A percentile compares a stretch with the other conserved stretches of the same genome.
Conservation (phyloP, 2,888 invertebrate genomes). For the Cremastinae sp. region DNA sequence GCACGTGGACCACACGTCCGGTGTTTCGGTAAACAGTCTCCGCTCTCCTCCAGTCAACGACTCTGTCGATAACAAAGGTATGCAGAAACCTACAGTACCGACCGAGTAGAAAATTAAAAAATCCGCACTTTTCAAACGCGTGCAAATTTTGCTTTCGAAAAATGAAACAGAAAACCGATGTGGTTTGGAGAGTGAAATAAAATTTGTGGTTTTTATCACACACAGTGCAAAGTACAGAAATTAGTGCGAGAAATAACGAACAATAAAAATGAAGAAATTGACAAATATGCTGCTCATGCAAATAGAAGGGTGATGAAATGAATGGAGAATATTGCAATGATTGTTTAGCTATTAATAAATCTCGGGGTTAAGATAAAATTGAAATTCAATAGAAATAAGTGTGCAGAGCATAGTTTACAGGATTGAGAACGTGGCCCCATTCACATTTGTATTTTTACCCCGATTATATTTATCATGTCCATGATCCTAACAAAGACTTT, state of each 20-base stretch:
- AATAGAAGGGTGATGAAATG: constrained; percentile 55
- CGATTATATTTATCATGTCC: constrained; percentile 31
- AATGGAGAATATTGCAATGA: constrained; percentile 46
- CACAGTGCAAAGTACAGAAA: no score
- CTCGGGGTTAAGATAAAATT: constrained; percentile 52
- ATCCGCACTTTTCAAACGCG: neutral
- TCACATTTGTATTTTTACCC: constrained; percentile 24
- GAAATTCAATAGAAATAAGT: constrained; percentile 3
- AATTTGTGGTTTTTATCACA: no score
- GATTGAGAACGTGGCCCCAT: constrained; percentile 47
- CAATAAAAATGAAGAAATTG: constrained; percentile 23
- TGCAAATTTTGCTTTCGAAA: neutral
- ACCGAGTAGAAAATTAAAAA: neutral
- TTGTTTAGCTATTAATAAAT: constrained; percentile 56
- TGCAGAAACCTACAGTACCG: constrained; percentile 23
- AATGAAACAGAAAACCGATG: no score
- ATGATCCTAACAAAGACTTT: constrained; percentile 7
- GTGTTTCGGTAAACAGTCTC: constrained; percentile 25
- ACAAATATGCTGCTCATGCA: constrained; percentile 30
- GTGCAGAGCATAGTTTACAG: neutral
- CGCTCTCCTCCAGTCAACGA: neutral
- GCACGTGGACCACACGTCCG: constrained; percentile 38
- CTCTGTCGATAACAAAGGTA: constrained; percentile 4
- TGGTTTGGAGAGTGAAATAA: no score
- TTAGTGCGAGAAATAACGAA: neutral